Base-by-base conservation (phyloP, 2,888 invertebrate genomes). In the Drosophila ezoana region DNA sequence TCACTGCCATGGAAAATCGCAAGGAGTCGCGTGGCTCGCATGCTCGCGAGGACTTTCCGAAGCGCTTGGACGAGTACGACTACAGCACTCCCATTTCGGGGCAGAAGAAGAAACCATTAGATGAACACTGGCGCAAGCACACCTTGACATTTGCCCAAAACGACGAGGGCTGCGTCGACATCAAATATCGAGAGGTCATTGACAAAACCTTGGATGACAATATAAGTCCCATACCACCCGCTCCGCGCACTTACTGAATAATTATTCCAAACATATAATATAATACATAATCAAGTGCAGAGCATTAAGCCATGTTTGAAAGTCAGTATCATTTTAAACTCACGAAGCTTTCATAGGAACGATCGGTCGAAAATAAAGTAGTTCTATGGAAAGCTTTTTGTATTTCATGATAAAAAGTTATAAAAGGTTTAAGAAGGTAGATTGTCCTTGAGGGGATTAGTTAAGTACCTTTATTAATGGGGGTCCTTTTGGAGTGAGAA, bases 21-120 rank as follows among this genome's bases (percentile, higher is more conserved):
- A 98, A 98, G 92, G 99, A 99, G 93, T 98, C 98, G 14, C 94
- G 99, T 63, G 99, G 99, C 1, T 99, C 99, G 5, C 99, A 99
- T 92, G 97, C 99, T 0, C 93, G 99, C 11, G 99, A 99, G 92
- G 99, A 99, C 93, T 99, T 95, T 93, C 97, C 96, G 92, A 93
- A 94, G 1, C 93, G 98, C 48, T 91, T 96, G 45, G 99, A 99
- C 91, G 99, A 99, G 92, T 96, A 93, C 81, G 91, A 99, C 93
- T 99, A 98, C 92, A 95, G 95, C 74, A 97, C 98, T 90, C 96
- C 98, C 0, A 66, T 97, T 9, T 96, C 96, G n/a, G 97, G 96
- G 69, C 99, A 99, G 93, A 92, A 92, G 1, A 93, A 94, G 83
- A 94, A 94, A 85, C 93, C 96, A 0, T 88, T 96, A 44, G 96